Conservation (phyloP, 2,797 vertebrate genomes). For the Sardinella longiceps region DNA sequence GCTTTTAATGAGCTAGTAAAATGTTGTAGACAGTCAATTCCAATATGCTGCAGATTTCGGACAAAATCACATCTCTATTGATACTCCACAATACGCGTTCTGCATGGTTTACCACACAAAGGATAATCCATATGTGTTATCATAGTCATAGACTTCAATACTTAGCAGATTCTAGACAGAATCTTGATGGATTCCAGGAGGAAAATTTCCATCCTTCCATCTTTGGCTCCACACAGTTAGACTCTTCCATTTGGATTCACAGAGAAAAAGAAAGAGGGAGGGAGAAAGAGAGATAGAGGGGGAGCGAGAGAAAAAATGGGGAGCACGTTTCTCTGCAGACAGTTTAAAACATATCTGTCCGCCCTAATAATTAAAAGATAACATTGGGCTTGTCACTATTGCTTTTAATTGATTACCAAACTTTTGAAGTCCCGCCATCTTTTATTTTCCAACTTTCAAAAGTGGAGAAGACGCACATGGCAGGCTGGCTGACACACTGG, state of each 20-base stretch:
- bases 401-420: slow-evolving; percentile 29
- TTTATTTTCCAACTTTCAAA: not conserved
- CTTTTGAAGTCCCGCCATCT: slow-evolving; percentile 16
- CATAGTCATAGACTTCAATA: no score
- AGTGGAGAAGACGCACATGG: slow-evolving; percentile 8
- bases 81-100: no score
- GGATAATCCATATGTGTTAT: not conserved
- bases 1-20: no score
- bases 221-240: not conserved
- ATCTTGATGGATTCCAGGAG: not conserved
- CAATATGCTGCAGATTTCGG: not conserved
- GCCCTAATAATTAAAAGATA: slow-evolving; percentile 46
- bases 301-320: slow-evolving; percentile 21
- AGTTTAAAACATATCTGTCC: slow-evolving; percentile 37
- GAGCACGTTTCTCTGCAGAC: not conserved
- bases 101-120: no score
- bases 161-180: not conserved
- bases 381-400: slow-evolving; percentile 35
- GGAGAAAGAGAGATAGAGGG: slow-evolving; percentile 26
- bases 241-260: not conserved
- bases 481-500: not conserved
- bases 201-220: not conserved
- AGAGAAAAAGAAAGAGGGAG: not conserved
- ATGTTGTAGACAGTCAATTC: not conserved
- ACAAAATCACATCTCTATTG: no score